Percentiles rank a stretch among this genome's conserved stretches.
Conservation (phyloP, 2,797 vertebrate species). For the Coccyzus lansbergi region DNA sequence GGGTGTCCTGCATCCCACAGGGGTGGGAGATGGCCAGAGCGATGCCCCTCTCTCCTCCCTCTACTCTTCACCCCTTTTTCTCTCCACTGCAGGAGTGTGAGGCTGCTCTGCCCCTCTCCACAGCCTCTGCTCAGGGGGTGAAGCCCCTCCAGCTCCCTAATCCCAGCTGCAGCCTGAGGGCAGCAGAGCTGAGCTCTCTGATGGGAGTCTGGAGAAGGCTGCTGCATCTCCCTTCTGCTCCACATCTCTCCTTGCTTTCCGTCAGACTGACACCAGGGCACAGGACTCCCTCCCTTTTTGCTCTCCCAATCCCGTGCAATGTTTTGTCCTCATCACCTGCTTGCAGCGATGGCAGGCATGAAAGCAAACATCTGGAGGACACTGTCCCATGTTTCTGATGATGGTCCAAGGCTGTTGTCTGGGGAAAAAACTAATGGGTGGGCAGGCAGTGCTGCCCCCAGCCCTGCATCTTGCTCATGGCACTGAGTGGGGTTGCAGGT, state of each 20-base stretch:
- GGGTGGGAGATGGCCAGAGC: background rate
- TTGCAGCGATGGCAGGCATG: background rate
- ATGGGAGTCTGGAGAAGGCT: background rate
- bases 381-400: rapidly evolving
- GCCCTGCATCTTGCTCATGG: rapidly evolving
- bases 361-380: background rate
- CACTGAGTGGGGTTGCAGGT: rapidly evolving
- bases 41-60: background rate
- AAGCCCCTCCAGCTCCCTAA: background rate
- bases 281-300: background rate
- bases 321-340: background rate
- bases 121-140: rapidly evolving
- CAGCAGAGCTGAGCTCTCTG: background rate
- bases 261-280: background rate
- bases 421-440: background rate
- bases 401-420: rapidly evolving
- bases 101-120: background rate
- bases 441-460: background rate
- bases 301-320: rapidly evolving
- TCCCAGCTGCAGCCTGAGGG: background rate
- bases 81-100: background rate
- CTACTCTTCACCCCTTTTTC: background rate
- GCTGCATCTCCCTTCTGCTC: rapidly evolving
- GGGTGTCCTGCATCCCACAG: rapidly evolving
- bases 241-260: background rate